Conservation (phyloP, 2,797 vertebrate species). For the Lindbergichthys nudifrons region DNA sequence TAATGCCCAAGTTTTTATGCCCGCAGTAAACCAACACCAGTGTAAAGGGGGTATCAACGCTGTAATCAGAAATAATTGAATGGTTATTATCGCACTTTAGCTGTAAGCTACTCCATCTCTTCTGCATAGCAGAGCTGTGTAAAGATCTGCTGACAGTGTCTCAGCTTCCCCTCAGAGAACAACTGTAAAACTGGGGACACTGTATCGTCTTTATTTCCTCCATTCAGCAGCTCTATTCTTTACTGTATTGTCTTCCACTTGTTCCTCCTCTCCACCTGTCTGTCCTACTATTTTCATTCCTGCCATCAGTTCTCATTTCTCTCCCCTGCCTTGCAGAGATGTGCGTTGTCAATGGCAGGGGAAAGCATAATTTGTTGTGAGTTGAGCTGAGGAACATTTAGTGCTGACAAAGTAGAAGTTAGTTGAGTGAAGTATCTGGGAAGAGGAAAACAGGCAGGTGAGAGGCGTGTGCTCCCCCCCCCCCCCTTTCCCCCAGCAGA, state of each 20-base stretch:
- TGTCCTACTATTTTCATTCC: conserved; percentile 28
- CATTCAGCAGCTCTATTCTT: conserved; percentile 18
- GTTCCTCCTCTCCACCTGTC: not conserved
- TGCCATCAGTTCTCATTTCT: conserved; percentile 30
- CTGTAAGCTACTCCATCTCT: conserved; percentile 28
- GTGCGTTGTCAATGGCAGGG: conserved; percentile 39
- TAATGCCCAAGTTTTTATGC: no score
- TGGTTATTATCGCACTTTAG: conserved; percentile 12
- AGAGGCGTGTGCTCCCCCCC: conserved; percentile 27
- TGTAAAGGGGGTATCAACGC: conserved; percentile 1
- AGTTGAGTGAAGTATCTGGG: conserved; percentile 45
- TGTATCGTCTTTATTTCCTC: conserved; percentile 10
- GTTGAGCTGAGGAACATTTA: conserved; percentile 68
- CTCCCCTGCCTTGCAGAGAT: conserved; percentile 34
- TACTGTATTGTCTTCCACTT: conserved; percentile 29
- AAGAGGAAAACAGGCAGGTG: conserved; percentile 56
- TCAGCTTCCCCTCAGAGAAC: conserved; percentile 37
- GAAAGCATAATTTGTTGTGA: conserved; percentile 33
- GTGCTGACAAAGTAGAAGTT: conserved; percentile 66
- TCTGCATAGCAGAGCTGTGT: conserved; percentile 27
- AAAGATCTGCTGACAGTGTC: conserved; percentile 62
- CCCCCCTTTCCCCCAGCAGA: conserved; percentile 43
- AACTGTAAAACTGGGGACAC: conserved; percentile 14
- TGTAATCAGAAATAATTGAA: conserved; percentile 22
- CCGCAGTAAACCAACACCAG: not conserved